A percentile compares a stretch with the other conserved stretches of the same genome.
These are phyloP conservation scores for Rhynchomys soricoides DNA, from an alignment of 2,113 vertebrate genomes.

Conservation along the genomic window DNA sequence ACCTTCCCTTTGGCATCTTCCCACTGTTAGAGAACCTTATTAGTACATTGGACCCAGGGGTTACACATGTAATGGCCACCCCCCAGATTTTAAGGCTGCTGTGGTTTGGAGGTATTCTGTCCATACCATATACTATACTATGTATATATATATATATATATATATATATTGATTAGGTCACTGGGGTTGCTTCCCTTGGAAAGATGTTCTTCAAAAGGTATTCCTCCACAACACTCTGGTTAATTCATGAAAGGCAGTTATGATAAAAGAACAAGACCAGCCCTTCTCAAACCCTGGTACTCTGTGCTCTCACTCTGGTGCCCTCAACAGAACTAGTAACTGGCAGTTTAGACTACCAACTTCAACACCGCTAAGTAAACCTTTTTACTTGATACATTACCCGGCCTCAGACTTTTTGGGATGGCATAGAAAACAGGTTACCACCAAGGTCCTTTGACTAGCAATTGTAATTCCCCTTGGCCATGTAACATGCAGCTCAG, in stretches of 20 bases:
- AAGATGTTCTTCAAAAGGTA: too few species aligned
- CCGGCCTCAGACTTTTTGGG: background rate
- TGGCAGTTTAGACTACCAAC: background rate
- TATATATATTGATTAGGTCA: too few species aligned
- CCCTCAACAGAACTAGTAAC: background rate
- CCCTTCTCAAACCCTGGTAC: background rate
- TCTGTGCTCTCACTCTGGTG: background rate
- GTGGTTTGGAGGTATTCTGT: background rate
- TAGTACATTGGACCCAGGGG: background rate
- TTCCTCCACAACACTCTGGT: background rate
- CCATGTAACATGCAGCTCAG: background rate
- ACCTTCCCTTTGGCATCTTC: background rate
- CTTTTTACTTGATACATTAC: background rate
- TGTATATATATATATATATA: too few species aligned
- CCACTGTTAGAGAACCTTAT: background rate
- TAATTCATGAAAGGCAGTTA: background rate
- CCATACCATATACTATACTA: too few species aligned
- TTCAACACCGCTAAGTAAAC: background rate
- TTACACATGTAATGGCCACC: background rate
- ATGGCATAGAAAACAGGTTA: background rate
- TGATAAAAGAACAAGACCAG: background rate
- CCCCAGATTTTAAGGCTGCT: background rate
- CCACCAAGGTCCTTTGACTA: background rate
- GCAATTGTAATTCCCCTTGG: background rate
- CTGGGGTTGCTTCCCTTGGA: background rate